These are phyloP conservation scores for Lithophane leautieri DNA, from an alignment of 2,888 invertebrate species.

Conservation along the genomic window DNA sequence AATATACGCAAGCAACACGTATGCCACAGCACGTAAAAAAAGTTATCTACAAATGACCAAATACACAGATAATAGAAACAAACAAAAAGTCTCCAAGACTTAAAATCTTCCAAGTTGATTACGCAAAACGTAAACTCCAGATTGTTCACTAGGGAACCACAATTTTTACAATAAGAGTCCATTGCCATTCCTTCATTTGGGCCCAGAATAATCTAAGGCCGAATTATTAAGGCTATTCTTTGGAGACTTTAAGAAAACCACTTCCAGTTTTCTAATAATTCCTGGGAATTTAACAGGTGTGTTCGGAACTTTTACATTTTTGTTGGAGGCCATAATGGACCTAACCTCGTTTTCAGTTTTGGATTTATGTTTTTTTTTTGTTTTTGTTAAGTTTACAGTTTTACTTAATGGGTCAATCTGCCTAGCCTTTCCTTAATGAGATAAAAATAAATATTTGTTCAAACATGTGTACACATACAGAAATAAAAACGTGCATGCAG, in stretches of 20 bases:
- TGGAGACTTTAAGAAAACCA: constrained; percentile 29
- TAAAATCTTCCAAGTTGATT: constrained; percentile 54
- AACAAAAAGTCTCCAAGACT: constrained; percentile 32
- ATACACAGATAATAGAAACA: constrained; percentile 45
- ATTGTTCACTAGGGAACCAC: constrained; percentile 51
- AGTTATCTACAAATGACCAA: constrained; percentile 4
- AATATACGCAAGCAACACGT: neutral
- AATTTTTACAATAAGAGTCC: constrained; percentile 47
- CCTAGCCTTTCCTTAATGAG: too few species aligned
- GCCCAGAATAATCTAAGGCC: constrained; percentile 37
- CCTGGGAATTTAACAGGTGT: constrained; percentile 43
- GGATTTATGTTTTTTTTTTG: neutral
- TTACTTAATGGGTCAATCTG: neutral
- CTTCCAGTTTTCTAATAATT: constrained; percentile 43
- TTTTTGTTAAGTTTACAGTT: neutral
- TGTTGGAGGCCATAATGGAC: constrained; percentile 11
- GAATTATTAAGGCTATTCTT: constrained; percentile 48
- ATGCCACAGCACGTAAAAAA: constrained; percentile 1
- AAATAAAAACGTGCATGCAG: too few species aligned
- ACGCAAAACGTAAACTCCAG: constrained; percentile 45
- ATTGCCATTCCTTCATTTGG: constrained; percentile 50
- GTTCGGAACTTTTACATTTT: constrained; percentile 37
- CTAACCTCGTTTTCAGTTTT: constrained; percentile 1
- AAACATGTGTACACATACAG: too few species aligned
- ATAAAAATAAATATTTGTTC: too few species aligned